Evolutionary conservation across 2,113 vertebrate genomes (phyloP).

Genomic region (Corythaeola cristata): DNA sequence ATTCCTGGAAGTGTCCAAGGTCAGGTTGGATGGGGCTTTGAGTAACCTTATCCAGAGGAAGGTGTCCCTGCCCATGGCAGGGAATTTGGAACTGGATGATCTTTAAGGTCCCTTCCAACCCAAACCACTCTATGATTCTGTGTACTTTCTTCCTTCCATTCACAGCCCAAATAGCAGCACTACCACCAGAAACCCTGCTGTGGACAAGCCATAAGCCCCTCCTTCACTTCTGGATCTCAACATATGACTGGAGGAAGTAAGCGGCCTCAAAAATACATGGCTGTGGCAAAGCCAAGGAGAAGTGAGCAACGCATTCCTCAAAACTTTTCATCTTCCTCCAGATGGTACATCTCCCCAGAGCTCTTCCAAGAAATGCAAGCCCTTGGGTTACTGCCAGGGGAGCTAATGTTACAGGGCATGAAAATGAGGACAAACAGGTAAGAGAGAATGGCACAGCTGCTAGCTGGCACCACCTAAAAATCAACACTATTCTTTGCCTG

Average conservation of each 20-base stretch:
- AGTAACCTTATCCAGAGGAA: too few species aligned
- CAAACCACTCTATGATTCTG: too few species aligned
- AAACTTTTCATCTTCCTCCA: background rate
- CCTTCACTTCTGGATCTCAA: background rate
- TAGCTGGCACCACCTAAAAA: constrained; percentile 37
- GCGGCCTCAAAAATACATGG: background rate
- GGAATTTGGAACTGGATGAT: too few species aligned
- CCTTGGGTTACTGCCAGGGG: background rate
- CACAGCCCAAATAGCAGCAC: background rate
- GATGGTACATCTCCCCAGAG: background rate
- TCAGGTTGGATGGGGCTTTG: too few species aligned
- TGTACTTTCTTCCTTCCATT: too few species aligned
- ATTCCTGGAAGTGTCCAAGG: too few species aligned
- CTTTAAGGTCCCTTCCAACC: too few species aligned
- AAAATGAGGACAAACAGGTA: constrained; percentile 53
- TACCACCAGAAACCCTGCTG: background rate
- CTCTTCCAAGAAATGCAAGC: background rate
- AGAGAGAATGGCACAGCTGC: constrained; percentile 62
- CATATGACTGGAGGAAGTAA: background rate
- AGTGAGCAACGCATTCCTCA: background rate
- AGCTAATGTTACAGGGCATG: background rate
- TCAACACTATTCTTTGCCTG: constrained; percentile 63
- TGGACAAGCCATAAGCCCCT: background rate
- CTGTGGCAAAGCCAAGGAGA: background rate
- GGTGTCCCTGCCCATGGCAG: too few species aligned